Evolutionary conservation across 1,140 invertebrate species (phyloP).

Genomic region (Drosophila bipectinata): DNA sequence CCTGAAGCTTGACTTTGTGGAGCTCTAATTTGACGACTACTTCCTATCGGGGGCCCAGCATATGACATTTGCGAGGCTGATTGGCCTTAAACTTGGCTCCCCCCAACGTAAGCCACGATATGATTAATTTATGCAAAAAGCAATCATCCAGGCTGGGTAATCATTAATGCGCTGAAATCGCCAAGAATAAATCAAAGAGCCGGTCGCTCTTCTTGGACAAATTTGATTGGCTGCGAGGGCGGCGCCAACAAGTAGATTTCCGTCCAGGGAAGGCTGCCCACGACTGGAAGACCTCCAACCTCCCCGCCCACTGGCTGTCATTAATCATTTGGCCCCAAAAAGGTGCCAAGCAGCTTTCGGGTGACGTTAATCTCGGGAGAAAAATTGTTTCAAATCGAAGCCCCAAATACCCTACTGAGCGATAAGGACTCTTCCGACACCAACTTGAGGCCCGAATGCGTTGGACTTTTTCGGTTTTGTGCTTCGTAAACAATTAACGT

Average conservation of each 20-base stretch:
- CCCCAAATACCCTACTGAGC: not conserved
- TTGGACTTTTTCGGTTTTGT: slow-evolving; percentile 7
- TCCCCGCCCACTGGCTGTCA: slow-evolving; percentile 60
- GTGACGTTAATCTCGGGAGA: slow-evolving; percentile 68
- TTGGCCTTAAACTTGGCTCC: not conserved
- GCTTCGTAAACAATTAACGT: slow-evolving; percentile 62
- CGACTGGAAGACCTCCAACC: slow-evolving; percentile 12
- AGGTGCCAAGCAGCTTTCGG: slow-evolving; percentile 59
- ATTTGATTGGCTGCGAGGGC: slow-evolving; percentile 41
- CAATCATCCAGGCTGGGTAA: slow-evolving; percentile 45
- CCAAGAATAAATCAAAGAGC: slow-evolving; percentile 14
- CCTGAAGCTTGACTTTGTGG: slow-evolving; percentile 35
- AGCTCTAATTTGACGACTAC: slow-evolving; percentile 58
- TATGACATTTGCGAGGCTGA: slow-evolving; percentile 35
- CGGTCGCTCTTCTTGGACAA: slow-evolving; percentile 23
- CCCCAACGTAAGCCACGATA: not conserved
- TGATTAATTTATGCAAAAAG: slow-evolving; percentile 63
- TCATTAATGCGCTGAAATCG: slow-evolving; percentile 40
- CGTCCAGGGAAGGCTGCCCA: slow-evolving; percentile 46
- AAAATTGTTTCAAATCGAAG: slow-evolving; percentile 2
- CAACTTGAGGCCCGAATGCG: slow-evolving; percentile 3
- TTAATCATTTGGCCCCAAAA: slow-evolving; percentile 74
- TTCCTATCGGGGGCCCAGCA: not conserved
- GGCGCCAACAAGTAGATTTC: slow-evolving; percentile 73
- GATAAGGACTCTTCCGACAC: not conserved